A percentile compares a stretch with the other conserved stretches of the same genome.
These are phyloP conservation scores for Panthera uncia DNA, from an alignment of 2,113 vertebrate genomes.

Conservation along the genomic window DNA sequence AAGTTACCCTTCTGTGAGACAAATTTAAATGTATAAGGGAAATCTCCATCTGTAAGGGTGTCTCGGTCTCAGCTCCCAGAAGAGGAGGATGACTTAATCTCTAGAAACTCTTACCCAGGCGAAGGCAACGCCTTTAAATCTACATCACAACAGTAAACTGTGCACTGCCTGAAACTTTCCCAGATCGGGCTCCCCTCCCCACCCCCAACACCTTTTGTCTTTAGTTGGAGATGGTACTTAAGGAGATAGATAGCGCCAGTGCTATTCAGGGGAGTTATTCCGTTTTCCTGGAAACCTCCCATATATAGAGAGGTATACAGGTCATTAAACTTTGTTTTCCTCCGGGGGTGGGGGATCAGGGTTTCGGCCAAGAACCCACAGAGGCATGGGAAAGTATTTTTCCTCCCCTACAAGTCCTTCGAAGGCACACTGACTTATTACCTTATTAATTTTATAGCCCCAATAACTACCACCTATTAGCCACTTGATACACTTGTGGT, in stretches of 20 bases:
- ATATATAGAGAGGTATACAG: background rate
- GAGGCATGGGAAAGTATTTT: background rate
- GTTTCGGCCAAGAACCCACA: background rate
- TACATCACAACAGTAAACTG: background rate
- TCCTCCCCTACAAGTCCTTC: background rate
- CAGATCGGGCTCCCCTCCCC: background rate
- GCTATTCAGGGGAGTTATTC: background rate
- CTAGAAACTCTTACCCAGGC: background rate
- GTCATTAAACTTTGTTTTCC: background rate
- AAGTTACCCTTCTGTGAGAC: background rate
- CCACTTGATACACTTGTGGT: background rate
- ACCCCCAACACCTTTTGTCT: background rate
- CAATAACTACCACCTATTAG: constrained; percentile 24
- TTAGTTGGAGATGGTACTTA: background rate
- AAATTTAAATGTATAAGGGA: background rate
- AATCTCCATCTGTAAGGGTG: background rate
- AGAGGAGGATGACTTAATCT: background rate
- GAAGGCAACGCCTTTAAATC: background rate
- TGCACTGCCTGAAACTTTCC: background rate
- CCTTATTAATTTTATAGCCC: background rate
- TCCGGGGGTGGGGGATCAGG: background rate
- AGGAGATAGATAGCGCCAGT: background rate
- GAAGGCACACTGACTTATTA: background rate
- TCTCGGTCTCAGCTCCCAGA: background rate
- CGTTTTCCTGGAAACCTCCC: background rate